Evolutionary conservation across 2,113 vertebrate species (phyloP), one percentile per base, ranked within the genome.

Genomic region (Furnarius figulus): DNA sequence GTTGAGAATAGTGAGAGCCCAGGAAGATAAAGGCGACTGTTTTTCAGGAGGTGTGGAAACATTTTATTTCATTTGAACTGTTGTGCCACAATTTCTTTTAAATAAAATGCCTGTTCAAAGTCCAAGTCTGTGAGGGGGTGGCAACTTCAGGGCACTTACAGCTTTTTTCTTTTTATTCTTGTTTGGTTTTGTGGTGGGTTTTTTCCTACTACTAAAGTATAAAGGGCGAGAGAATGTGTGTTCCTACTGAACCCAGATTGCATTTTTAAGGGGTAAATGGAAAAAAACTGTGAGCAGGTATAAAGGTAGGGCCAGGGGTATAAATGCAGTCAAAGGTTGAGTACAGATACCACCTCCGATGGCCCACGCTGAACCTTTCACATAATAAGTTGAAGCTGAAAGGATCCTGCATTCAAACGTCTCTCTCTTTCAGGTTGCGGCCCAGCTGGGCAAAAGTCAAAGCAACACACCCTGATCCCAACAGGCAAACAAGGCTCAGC

Each of bases 191-290:
- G 10, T 37, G 27, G 16, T 37, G 2, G 0, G 5, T 33, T 33
- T 71, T 19, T 9, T 10, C 24, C 22, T 59, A 55, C 25, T 33
- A 37, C 22, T 80, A 16, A 68, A 61, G 44, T 14, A 37, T 28
- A 33, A 63, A 76, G 30, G 23, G 40, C 10, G 12, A 50, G 35
- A 89, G 23, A 50, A 8, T 0, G 0, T 44, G 20, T 0, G 0
- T 25, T 93, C 20, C 39, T 62, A 3, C 31, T 30, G 47, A 67
- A 35, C 47, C 46, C 21, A 50, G 46, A 10, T 8, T 50, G 37
- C 3, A 4, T 52, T 71, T 87, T 61, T 67, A 44, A 50, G 30
- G n/a, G 11, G 13, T 62, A 56, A 79, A 44, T 8, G 21, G 33
- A 74, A 83, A 80, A 49, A 71, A 55, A 7, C 15, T 21, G n/a